Base-by-base conservation (phyloP, 2,888 invertebrate species). In the Lycaena phlaeas region DNA sequence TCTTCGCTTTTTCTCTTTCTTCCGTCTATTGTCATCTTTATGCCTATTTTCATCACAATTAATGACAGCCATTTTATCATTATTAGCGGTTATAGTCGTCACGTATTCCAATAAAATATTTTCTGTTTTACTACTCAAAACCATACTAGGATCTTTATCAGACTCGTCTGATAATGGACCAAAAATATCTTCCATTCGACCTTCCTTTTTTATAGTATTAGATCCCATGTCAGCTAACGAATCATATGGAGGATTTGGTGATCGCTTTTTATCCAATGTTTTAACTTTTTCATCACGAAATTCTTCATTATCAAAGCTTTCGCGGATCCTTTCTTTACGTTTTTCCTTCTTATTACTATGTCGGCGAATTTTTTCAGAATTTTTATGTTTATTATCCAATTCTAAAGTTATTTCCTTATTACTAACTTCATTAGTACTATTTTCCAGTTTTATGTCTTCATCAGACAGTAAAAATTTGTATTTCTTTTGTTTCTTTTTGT, bases 171-270 rank as follows among this genome's bases (percentile, higher is more conserved):
- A 94, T 45, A 94, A 81, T 7, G 94, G 92, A 0, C 94, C 95
- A 71, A 95, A 95, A 46, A 95, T 94, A 53, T 93, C 94, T 67
- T 94, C 93, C 91, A 94, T 92, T 71, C 93, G 92, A 15, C 90
- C 93, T 52, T 92, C 92, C 46, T 92, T 89, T 54, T 91, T 89
- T 1, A 69, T 58, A 40, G 59, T 65, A 50, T 59, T 74, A 14
- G 64, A 52, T 41, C 61, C 43, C n/a, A 54, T 50, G 29, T 84
- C 82, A 25, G 59, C 46, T 7, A 52, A 40, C 31, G 57, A 52
- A 38, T 79, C 81, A 51, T 64, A 66, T 11, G 56, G 50, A 38
- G 53, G 61, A 44, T 58, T 63, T 1, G 64, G 56, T 2, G 59
- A 57, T 52, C 77, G 86, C 61, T 85, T 88, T 15, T 86, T 85